Evolutionary conservation across 2,797 vertebrate species (phyloP).

Genomic region (Oceanodroma leucorhoa): DNA sequence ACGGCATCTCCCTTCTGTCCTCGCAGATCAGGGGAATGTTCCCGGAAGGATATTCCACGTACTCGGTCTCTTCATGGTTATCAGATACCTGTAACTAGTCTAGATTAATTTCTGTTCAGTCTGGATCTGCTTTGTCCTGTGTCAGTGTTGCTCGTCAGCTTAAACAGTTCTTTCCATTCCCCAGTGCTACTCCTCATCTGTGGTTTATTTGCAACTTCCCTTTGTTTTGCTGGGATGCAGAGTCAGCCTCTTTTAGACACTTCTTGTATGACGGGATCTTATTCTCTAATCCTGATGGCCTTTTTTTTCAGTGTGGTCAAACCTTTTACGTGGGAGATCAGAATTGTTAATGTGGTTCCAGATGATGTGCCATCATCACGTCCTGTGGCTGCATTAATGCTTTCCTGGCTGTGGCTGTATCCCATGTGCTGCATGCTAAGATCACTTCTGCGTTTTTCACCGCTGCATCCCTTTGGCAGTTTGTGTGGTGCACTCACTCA

Average conservation of each 20-base stretch:
- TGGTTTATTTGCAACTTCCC: background rate
- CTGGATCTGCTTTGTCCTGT: background rate
- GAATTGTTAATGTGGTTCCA: background rate
- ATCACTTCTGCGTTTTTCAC: background rate
- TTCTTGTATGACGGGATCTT: background rate
- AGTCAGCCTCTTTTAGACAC: background rate
- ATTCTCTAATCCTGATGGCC: background rate
- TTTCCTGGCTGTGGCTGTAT: accelerated
- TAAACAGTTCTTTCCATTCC: background rate
- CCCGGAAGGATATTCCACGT: background rate
- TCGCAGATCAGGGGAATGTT: background rate
- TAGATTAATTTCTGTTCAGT: background rate
- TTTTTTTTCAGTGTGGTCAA: background rate
- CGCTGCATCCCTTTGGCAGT: accelerated
- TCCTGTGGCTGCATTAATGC: accelerated
- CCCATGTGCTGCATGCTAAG: accelerated
- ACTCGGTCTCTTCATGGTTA: accelerated
- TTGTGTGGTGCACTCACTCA: background rate
- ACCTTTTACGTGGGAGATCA: background rate
- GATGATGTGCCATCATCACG: accelerated
- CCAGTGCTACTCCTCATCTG: background rate
- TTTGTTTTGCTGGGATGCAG: background rate
- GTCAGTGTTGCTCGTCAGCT: background rate
- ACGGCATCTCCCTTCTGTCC: background rate
- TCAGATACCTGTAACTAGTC: background rate